Conservation (phyloP, 2,797 vertebrate genomes). For the Falco cherrug region DNA sequence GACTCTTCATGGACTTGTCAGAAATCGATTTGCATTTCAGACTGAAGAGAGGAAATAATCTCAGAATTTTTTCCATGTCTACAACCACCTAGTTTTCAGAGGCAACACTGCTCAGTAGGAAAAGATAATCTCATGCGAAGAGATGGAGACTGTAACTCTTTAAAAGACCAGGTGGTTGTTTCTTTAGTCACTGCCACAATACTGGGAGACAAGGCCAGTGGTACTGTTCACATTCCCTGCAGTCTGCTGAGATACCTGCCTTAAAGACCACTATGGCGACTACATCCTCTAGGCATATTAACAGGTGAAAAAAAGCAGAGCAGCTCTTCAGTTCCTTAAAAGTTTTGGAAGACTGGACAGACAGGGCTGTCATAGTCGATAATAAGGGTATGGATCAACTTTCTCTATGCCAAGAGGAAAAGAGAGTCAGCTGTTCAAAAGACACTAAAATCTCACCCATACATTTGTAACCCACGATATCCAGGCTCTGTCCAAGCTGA, state of each 20-base stretch:
- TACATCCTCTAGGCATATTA: not conserved
- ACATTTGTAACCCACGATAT: not conserved
- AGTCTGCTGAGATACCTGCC: not conserved
- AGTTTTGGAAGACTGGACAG: not conserved
- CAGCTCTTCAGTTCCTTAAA: not conserved
- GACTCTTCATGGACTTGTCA: conserved; percentile 20
- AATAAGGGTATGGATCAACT: not conserved
- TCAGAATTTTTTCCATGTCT: not conserved
- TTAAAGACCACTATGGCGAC: not conserved
- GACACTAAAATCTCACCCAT: not conserved
- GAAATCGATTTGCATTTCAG: conserved; percentile 62
- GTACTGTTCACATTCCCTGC: not conserved
- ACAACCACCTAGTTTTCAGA: conserved; percentile 3
- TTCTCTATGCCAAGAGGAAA: not conserved
- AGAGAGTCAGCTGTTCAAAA: not conserved
- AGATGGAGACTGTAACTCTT: not conserved
- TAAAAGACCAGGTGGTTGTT: not conserved
- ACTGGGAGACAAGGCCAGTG: not conserved
- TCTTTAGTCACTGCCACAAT: not conserved
- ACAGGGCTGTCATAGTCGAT: not conserved
- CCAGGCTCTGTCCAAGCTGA: not conserved
- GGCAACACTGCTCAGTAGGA: not conserved
- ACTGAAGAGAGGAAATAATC: conserved; percentile 16
- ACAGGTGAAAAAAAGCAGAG: not conserved
- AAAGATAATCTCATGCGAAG: not conserved